Evolutionary conservation across 2,113 vertebrate species (phyloP).

Genomic region (Malurus cyaneus): DNA sequence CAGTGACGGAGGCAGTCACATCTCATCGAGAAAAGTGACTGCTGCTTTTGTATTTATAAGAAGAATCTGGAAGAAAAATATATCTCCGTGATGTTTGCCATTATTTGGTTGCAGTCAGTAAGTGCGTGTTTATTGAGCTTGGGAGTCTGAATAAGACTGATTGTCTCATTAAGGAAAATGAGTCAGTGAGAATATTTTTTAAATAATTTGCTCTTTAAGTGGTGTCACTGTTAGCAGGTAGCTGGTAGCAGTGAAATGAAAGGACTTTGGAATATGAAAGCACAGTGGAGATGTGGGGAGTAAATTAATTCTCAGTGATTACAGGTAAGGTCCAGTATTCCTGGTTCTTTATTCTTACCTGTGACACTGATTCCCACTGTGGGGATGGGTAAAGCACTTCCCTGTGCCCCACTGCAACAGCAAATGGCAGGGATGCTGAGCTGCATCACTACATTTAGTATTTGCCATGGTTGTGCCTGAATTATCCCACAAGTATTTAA

Average conservation of each 20-base stretch:
- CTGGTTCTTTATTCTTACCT: background rate
- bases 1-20: background rate
- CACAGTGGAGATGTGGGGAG: background rate
- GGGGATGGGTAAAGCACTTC: background rate
- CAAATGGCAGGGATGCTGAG: background rate
- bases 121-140: background rate
- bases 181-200: background rate
- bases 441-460: fast-evolving
- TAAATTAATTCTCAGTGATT: background rate
- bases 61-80: background rate
- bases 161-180: conserved; percentile 3
- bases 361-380: background rate
- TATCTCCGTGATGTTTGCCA: background rate
- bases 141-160: background rate
- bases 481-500: background rate
- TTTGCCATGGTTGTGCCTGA: background rate
- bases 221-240: background rate
- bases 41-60: background rate
- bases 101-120: background rate
- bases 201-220: background rate
- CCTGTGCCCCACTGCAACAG: background rate
- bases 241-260: background rate
- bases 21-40: background rate
- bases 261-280: background rate
- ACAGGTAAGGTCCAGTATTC: background rate